Percentiles rank a stretch among this genome's conserved stretches.
Evolutionary conservation across 2,888 invertebrate species (phyloP).

Genomic region (Heliconius erato): DNA sequence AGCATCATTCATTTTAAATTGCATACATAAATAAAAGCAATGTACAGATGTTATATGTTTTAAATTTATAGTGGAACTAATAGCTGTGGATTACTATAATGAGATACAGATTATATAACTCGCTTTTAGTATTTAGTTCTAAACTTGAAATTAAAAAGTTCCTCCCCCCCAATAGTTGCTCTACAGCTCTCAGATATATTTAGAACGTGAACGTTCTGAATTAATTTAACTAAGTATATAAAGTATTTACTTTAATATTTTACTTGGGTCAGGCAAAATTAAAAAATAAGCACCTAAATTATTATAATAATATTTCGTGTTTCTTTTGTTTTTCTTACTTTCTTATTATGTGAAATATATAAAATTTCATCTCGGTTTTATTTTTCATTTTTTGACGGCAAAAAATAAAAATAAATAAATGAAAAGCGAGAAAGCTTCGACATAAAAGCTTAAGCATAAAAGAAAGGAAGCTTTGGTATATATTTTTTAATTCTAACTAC

Average conservation of each 20-base stretch:
- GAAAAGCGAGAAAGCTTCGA: too few relatives aligned
- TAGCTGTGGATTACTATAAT: background rate
- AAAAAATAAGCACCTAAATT: background rate
- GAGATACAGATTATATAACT: slow-evolving; percentile 1
- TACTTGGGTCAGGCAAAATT: background rate
- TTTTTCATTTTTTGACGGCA: background rate
- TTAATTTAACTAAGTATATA: background rate
- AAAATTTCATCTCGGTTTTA: too few relatives aligned
- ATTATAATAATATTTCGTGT: background rate
- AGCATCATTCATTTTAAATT: too few relatives aligned
- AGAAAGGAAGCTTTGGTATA: background rate
- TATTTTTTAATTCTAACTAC: background rate
- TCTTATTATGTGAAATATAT: background rate
- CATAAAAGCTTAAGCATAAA: too few relatives aligned
- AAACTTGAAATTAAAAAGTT: slow-evolving; percentile 22
- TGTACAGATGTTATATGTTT: background rate
- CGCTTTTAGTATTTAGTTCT: background rate
- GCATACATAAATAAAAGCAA: too few relatives aligned
- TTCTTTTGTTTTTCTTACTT: too few relatives aligned
- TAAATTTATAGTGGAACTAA: background rate
- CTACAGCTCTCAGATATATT: background rate
- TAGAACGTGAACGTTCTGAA: background rate
- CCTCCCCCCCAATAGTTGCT: background rate
- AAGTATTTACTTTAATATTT: background rate
- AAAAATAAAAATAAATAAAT: background rate